Evolutionary conservation across 2,888 invertebrate genomes (phyloP).

Genomic region (Volucella inflata): DNA sequence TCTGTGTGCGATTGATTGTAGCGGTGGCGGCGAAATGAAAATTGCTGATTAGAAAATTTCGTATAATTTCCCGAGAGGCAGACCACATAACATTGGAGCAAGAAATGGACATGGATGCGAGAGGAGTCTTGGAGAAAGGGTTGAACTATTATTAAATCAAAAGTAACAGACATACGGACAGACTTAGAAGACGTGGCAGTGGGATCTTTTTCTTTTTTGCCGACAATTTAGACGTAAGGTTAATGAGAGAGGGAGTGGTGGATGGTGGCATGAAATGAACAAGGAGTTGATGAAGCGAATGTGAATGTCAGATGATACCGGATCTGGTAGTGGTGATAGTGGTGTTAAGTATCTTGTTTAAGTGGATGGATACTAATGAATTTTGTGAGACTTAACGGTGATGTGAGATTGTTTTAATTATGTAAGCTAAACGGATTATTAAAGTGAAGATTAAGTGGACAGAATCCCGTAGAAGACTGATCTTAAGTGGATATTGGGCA

Average conservation of each 20-base stretch:
- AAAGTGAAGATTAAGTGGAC: too few species aligned
- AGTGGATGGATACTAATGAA: conserved; percentile 5
- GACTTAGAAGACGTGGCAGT: conserved; percentile 39
- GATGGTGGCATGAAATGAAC: conserved; percentile 26
- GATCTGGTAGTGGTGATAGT: conserved; percentile 22
- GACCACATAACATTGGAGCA: neutral
- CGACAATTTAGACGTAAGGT: conserved; percentile 64
- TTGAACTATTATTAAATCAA: conserved; percentile 72
- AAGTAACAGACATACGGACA: conserved; percentile 53
- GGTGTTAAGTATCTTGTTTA: conserved; percentile 53
- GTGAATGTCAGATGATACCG: conserved; percentile 2
- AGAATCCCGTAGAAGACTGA: too few species aligned
- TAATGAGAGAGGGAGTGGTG: conserved; percentile 58
- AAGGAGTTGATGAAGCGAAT: neutral
- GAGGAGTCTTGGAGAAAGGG: conserved; percentile 42
- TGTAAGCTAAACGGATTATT: too few species aligned
- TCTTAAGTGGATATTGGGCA: too few species aligned
- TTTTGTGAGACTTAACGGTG: neutral
- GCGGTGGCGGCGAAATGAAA: conserved; percentile 75
- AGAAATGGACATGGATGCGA: conserved; percentile 40
- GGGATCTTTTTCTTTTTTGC: conserved; percentile 12
- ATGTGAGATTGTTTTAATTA: too few species aligned
- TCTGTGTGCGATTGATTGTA: neutral
- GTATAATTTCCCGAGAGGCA: conserved; percentile 76
- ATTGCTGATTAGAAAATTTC: conserved; percentile 78